A percentile compares a stretch with the other conserved stretches of the same genome.
Conservation (phyloP, 2,797 vertebrate genomes). For the Chaetophractus vellerosus region DNA sequence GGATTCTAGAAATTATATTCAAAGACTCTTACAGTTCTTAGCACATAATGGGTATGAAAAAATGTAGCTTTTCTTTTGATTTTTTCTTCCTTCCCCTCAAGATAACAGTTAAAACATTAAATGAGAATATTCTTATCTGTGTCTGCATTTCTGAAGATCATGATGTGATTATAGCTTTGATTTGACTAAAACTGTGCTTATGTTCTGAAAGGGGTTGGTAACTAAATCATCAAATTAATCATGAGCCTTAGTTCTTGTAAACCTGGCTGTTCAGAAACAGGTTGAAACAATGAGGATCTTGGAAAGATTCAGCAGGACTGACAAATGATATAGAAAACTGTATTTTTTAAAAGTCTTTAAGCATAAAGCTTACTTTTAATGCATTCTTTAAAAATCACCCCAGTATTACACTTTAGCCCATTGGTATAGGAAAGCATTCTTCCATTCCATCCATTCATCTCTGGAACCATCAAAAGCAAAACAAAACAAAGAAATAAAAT, state of each 20-base stretch:
- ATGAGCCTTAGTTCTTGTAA: neutral
- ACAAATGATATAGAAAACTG: neutral
- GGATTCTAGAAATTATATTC: neutral
- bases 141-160: neutral
- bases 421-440: neutral
- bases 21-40: neutral
- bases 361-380: constrained; percentile 13
- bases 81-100: neutral
- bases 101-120: neutral
- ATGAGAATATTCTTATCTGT: neutral
- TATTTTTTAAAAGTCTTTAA: neutral
- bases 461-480: neutral
- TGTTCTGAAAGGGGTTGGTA: constrained; percentile 7
- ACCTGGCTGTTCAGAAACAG: constrained; percentile 2
- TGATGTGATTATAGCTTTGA: neutral
- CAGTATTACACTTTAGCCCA: neutral
- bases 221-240: neutral
- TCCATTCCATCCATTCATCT: neutral
- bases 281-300: neutral
- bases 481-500: neutral
- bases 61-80: neutral
- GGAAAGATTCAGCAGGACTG: neutral
- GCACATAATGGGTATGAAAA: neutral
- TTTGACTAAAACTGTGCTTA: neutral
- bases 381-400: neutral